Evolutionary conservation across 2,113 vertebrate genomes (phyloP).

Genomic region (Mustela nigripes): DNA sequence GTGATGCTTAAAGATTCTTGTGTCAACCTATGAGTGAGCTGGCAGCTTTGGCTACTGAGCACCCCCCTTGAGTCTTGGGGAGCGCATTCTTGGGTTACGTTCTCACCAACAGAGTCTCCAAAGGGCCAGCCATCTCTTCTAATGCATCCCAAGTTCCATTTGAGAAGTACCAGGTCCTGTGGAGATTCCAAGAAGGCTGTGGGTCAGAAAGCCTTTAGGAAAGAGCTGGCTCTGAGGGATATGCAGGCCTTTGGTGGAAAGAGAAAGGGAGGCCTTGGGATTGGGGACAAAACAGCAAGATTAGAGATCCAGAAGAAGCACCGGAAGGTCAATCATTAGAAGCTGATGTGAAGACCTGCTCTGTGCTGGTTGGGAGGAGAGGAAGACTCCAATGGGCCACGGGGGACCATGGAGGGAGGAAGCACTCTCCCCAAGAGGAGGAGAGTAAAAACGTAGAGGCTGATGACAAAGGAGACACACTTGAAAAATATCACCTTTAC

Average conservation of each 20-base stretch:
- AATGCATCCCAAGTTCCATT: background rate
- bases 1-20: background rate
- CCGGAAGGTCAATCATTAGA: rapidly evolving
- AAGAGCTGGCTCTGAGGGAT: background rate
- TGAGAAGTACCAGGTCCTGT: background rate
- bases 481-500: background rate
- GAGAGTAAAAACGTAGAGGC: background rate
- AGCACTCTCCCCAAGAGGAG: background rate
- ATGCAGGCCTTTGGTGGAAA: background rate
- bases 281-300: background rate
- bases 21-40: background rate
- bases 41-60: background rate
- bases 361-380: background rate
- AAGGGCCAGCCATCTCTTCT: background rate
- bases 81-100: background rate
- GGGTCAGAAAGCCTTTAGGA: background rate
- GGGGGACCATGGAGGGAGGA: background rate
- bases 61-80: background rate
- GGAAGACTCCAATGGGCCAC: background rate
- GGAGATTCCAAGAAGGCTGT: background rate
- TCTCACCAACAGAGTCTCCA: background rate
- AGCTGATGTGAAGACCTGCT: background rate
- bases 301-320: background rate
- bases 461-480: background rate
- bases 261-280: background rate